These are phyloP conservation scores for Sinonovacula constricta DNA, from an alignment of 1,140 invertebrate species.

Conservation along the genomic window DNA sequence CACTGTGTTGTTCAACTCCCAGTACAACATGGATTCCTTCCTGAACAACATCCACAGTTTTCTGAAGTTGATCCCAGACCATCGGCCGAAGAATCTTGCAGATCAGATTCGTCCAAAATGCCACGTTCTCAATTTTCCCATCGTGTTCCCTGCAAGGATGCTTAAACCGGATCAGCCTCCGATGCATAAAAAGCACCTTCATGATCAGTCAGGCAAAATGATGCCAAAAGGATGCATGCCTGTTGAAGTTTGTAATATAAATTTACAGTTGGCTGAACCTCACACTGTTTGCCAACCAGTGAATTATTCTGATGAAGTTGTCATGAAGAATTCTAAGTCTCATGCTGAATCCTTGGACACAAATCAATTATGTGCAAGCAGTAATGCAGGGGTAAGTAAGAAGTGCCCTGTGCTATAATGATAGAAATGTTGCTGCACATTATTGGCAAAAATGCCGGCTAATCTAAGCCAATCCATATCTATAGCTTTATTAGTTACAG, in stretches of 20 bases:
- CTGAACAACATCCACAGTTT: slow-evolving; percentile 83
- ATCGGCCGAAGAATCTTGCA: slow-evolving; percentile 80
- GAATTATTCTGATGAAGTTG: no score
- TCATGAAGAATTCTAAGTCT: background rate
- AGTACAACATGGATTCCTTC: slow-evolving; percentile 86
- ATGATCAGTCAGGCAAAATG: background rate
- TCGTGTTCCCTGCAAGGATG: slow-evolving; percentile 77
- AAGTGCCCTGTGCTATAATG: no score
- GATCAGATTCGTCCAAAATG: slow-evolving; percentile 83
- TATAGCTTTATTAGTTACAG: no score
- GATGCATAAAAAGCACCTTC: background rate
- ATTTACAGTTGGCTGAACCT: background rate
- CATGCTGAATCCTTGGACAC: background rate
- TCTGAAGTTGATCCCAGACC: slow-evolving; percentile 85
- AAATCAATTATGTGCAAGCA: no score
- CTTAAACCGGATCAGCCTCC: background rate
- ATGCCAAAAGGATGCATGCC: background rate
- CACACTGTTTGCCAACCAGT: no score
- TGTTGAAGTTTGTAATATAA: background rate
- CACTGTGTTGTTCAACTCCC: slow-evolving; percentile 86
- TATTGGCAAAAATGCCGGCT: no score
- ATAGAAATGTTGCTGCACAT: no score
- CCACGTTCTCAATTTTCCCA: slow-evolving; percentile 84
- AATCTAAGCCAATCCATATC: no score
- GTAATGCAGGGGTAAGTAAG: no score